These are phyloP conservation scores for Hyppa rectilinea DNA, from an alignment of 2,888 invertebrate species.

Conservation along the genomic window DNA sequence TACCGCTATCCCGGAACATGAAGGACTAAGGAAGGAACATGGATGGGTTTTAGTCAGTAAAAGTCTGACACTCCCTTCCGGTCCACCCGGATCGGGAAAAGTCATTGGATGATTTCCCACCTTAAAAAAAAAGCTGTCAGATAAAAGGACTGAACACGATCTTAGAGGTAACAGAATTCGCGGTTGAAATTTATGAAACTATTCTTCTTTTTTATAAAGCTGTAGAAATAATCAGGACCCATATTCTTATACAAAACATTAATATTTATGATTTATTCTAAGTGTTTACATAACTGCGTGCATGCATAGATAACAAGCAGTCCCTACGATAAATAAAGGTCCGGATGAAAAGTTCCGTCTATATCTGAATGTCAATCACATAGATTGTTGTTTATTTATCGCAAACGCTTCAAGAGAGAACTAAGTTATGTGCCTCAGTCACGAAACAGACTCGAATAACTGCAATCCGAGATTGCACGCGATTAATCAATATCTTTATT, in stretches of 20 bases:
- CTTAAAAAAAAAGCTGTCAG: too few species aligned
- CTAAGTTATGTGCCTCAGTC: conserved; percentile 37
- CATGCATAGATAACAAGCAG: conserved; percentile 10
- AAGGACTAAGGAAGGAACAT: too few species aligned
- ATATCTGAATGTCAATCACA: conserved; percentile 48
- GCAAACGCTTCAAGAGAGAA: conserved; percentile 25
- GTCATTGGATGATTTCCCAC: too few species aligned
- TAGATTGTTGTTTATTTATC: conserved; percentile 47
- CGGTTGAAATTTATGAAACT: not conserved
- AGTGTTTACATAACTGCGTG: not conserved
- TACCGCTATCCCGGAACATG: too few species aligned
- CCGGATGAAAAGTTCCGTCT: not conserved
- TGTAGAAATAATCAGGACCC: not conserved
- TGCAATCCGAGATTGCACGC: conserved; percentile 43
- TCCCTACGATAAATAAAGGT: conserved; percentile 17
- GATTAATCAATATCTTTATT: conserved; percentile 11
- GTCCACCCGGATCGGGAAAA: too few species aligned
- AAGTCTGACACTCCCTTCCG: too few species aligned
- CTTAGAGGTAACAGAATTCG: not conserved
- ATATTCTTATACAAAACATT: not conserved
- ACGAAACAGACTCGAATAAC: conserved; percentile 26
- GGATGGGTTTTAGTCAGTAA: too few species aligned
- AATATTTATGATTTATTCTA: too few species aligned
- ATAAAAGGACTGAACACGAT: not conserved
- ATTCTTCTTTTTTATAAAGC: not conserved